Evolutionary conservation across 2,888 invertebrate genomes (phyloP), one percentile per base, ranked within the genome.

Genomic region (Megaustenia siamemsis): DNA sequence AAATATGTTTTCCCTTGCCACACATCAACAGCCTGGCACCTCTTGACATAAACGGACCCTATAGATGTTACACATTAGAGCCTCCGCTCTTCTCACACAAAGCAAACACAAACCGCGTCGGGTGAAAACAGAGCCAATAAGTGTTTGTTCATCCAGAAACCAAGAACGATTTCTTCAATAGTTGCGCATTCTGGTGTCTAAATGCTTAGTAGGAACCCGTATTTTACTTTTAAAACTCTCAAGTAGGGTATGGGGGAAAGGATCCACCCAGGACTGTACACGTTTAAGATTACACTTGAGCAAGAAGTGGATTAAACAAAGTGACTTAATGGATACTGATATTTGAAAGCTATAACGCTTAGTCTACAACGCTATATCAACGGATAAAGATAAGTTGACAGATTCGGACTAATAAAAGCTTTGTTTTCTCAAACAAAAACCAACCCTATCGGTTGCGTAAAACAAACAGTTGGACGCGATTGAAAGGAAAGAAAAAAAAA

Each of bases 1-100:
- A 78, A 78, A 60, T 78, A 78, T 78, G 78, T 78, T 63, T 60
- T 78, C 78, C 78, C 60, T 63, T 60, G 63, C 78, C 78, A 78
- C 60, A 76, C 38, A 78, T 63, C 78, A 63, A 63, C 24, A 60
- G 60, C n/a, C 24, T 78, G 78, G 38, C 78, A 78, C 78, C 78
- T 53, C 78, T 78, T 40, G 60, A 78, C 56, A 60, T 32, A 38
- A 60, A 60, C 53, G 21, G 40, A 24, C 40, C 38, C 38, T 60
- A 1, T n/a, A 40, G 60, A 60, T 28, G n/a, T 60, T 78, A 32
- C 60, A 53, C 60, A 35, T 68, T 32, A 1, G 32, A 38, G 32
- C 18, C 1, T 4, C 32, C 28, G 6, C 28, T 68, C 35, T 68
- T 10, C 68, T 32, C 68, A 1, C 21, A 18, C 28, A 35, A 68